Evolutionary conservation across 2,113 vertebrate species (phyloP).

Genomic region (Myodes glareolus): DNA sequence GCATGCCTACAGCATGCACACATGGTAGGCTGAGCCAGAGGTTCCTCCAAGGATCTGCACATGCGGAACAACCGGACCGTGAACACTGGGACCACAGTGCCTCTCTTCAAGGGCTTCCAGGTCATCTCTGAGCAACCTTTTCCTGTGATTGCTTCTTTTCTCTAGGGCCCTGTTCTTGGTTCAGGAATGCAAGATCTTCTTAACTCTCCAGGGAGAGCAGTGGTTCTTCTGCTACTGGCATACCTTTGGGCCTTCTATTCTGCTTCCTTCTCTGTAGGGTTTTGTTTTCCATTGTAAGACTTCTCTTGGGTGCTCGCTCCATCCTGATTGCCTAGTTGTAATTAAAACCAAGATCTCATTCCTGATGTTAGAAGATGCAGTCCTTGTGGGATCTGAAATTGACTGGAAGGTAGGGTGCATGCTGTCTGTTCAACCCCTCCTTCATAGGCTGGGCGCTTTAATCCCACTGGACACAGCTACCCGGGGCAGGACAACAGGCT

Average conservation of each 20-base stretch:
- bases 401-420: too few species aligned
- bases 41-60: rapidly evolving
- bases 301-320: background rate
- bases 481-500: background rate
- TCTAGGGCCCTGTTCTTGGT: background rate
- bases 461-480: background rate
- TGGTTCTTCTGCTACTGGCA: background rate
- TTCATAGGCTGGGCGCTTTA: background rate
- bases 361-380: background rate
- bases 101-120: too few species aligned
- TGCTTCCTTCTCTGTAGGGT: background rate
- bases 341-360: background rate
- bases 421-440: background rate
- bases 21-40: background rate
- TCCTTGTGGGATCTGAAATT: background rate
- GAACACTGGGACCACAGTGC: background rate
- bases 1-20: too few species aligned
- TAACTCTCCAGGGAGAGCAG: background rate
- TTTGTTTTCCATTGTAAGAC: background rate
- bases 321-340: background rate
- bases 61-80: background rate
- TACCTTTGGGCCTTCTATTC: background rate
- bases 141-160: background rate
- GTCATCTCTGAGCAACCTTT: too few species aligned
- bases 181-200: rapidly evolving